Base-by-base conservation (phyloP, 2,113 vertebrate species). In the Sebastes schlegelii region DNA sequence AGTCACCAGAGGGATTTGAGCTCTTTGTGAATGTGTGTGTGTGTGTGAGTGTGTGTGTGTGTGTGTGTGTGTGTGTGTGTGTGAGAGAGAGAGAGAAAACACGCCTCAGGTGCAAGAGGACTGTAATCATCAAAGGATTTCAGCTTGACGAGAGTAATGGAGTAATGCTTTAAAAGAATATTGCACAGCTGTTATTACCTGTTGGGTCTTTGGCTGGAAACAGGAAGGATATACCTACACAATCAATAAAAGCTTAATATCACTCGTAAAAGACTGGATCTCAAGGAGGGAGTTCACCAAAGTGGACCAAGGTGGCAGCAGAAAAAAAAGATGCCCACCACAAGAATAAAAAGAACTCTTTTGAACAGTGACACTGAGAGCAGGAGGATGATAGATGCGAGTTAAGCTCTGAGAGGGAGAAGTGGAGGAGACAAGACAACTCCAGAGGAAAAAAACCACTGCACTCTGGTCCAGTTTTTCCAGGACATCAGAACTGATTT, bases 241-340 rank as follows among this genome's bases (percentile, higher is more conserved):
- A 49, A 17, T 43, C 51, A 55, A 72, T 73, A 84, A 79, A 86
- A 77, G 54, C 74, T 65, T 62, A 54, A 57, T 54, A 82, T 64
- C 76, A 73, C 21, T 55, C 52, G 46, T 8, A 77, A 64, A 34
- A 57, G 64, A 63, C 66, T 80, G 79, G 72, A 83, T 54, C 57
- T 73, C 46, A 46, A 63, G 83, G 79, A 70, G 48, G 83, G 57
- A 79, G 78, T 77, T 77, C 49, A 66, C 14, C 62, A 71, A 43
- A 78, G 82, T 81, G 86, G 81, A 86, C 48, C 45, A 14, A 81
- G 71, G 73, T 72, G 78, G 43, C 45, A 49, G 70, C 2, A 23
- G 13, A 88, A 67, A 90, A 92, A 87, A 67, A 92, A 87, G 73
- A 94, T 93, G 93, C 73, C 80, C 73, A 88, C 85, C 23, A 74